A percentile compares a stretch with the other conserved stretches of the same genome.
Conservation (phyloP, 1,140 invertebrate genomes). For the Pygmarrhopalites habei region DNA sequence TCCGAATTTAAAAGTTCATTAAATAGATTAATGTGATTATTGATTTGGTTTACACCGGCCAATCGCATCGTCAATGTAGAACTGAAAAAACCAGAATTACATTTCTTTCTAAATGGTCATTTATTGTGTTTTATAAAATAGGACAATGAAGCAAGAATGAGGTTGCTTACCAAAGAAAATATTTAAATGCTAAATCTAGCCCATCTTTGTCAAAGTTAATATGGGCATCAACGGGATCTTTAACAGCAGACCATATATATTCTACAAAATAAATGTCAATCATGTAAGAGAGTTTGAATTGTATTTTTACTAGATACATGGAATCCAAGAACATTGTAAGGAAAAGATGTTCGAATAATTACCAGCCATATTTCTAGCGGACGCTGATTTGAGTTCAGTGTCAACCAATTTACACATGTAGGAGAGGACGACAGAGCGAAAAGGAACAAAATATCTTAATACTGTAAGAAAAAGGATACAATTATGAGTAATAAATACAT, state of each 20-base stretch:
- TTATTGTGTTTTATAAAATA: too few relatives aligned
- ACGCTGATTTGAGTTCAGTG: constrained; percentile 64
- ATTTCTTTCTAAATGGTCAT: too few relatives aligned
- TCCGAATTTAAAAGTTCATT: constrained; percentile 84
- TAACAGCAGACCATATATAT: constrained; percentile 88
- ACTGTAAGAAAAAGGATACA: constrained; percentile 45
- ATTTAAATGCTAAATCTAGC: constrained; percentile 84
- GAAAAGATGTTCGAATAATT: too few relatives aligned
- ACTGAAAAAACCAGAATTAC: too few relatives aligned
- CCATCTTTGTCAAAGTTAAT: constrained; percentile 82
- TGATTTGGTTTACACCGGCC: constrained; percentile 86
- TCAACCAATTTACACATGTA: constrained; percentile 90
- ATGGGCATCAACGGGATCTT: constrained; percentile 80
- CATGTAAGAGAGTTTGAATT: too few relatives aligned
- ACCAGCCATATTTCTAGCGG: constrained; percentile 84
- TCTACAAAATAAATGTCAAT: constrained; percentile 49
- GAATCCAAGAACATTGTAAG: too few relatives aligned
- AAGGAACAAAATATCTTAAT: constrained; percentile 75
- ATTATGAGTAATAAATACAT: too few relatives aligned
- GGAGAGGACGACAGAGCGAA: constrained; percentile 73
- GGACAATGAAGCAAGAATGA: too few relatives aligned
- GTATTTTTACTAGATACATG: too few relatives aligned
- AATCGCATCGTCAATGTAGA: constrained; percentile 86
- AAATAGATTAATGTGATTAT: constrained; percentile 82
- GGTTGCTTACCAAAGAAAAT: too few relatives aligned